phyloP scores from a whole-genome alignment of 2,797 vertebrate species.

The Falco novaeseelandiae region DNA sequence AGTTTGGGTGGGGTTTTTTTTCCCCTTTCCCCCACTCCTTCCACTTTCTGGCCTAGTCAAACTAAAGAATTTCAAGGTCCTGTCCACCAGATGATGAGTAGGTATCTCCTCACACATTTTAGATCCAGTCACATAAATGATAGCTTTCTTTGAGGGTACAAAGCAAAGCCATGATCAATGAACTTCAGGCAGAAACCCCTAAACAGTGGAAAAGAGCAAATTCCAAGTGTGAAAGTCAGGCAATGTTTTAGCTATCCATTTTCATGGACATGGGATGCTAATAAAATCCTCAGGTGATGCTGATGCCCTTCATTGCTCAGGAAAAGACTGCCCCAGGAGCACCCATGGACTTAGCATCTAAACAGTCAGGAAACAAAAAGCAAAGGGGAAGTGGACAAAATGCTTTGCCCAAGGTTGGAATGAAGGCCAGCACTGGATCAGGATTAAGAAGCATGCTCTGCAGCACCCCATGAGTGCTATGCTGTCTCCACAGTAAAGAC shows the following conservation, averaged over 20 bases:
- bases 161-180: not conserved
- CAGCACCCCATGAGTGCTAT: not conserved
- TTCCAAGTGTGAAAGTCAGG: not conserved
- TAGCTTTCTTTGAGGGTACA: not conserved
- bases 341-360: not conserved
- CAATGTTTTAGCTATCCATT: not conserved
- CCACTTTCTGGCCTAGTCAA: not conserved
- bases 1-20: not conserved
- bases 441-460: not conserved
- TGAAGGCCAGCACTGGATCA: not conserved
- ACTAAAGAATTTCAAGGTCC: not conserved
- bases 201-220: not conserved
- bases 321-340: not conserved
- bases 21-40: not conserved
- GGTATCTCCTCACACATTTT: not conserved
- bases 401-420: not conserved
- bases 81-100: not conserved
- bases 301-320: not conserved
- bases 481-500: not conserved
- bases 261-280: not conserved
- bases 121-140: not conserved
- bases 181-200: not conserved
- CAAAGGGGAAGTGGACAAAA: not conserved
- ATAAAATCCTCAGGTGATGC: rapidly evolving
- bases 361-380: not conserved